Base-by-base conservation (phyloP, 2,888 invertebrate genomes). In the Macaria notata region DNA sequence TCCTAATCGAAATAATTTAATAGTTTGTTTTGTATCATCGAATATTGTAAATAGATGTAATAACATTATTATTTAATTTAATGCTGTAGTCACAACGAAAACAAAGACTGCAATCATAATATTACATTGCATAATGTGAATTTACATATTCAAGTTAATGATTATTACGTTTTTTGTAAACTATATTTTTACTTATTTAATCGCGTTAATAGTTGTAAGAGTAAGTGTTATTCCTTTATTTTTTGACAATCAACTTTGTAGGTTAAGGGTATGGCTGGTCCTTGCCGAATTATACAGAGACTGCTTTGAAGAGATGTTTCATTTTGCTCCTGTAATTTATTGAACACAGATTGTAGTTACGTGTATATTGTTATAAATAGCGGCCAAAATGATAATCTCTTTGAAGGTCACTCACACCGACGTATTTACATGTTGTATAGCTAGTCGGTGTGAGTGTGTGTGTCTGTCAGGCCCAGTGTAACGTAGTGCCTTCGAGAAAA, bases 51-150 rank as follows among this genome's bases (percentile, higher is more conserved):
- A 88, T 88, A 88, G 79, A 74, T 69, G 39, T 56, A 55, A 57
- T 57, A 41, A 39, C 45, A 75, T 71, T 68, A 66, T 65, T 70
- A 71, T 70, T 41, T 78, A 79, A 71, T 73, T 74, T 76, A 78
- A 86, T 81, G 83, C 87, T 88, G 81, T 91, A 88, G 90, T 91
- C 90, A 89, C 91, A 90, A 90, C 84, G 88, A 87, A 88, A 85
- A 84, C 83, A 87, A 90, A 91, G 90, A 91, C 90, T 90, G 90
- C 89, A 73, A 80, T 86, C 86, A 78, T 50, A 39, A 56, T 46
- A 36, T 33, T 44, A 41, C n/a, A 41, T 41, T 41, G n/a, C n/a
- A 4, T 9, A 54, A 84, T 58, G 66, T 60, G 52, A 54, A 62
- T 63, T 75, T 82, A 88, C 78, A 78, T 82, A 79, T 83, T 81